Conservation (phyloP, 2,113 vertebrate genomes). For the Pteropus alecto region DNA sequence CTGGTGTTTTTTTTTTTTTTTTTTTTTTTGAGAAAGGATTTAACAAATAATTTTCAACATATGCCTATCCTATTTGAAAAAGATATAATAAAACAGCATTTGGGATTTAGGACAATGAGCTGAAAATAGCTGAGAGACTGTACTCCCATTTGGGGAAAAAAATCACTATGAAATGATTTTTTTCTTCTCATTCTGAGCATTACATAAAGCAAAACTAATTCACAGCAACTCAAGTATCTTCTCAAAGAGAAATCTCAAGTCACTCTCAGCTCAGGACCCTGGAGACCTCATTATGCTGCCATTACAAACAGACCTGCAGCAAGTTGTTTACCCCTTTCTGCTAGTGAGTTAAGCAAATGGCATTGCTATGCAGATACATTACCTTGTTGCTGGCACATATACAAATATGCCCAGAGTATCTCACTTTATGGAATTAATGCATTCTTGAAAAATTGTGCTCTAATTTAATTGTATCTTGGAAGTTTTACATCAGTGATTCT, state of each 20-base stretch:
- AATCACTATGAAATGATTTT: conserved; percentile 40
- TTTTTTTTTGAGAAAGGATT: conserved; percentile 3
- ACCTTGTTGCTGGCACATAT: background rate
- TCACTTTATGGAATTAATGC: background rate
- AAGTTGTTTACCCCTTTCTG: background rate
- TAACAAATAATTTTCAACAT: conserved; percentile 45
- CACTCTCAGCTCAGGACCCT: conserved; percentile 17
- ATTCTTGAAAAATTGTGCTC: background rate
- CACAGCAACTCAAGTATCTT: conserved; percentile 58
- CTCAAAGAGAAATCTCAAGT: conserved; percentile 46
- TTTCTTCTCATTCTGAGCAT: conserved; percentile 29
- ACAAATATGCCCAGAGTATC: background rate
- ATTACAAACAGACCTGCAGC: conserved; percentile 34
- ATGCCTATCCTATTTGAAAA: conserved; percentile 1
- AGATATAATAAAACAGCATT: conserved; percentile 48
- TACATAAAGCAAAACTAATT: conserved; percentile 57
- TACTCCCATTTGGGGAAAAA: conserved; percentile 20
- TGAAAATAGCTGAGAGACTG: conserved; percentile 61
- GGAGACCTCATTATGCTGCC: conserved; percentile 66
- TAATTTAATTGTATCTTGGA: conserved; percentile 10
- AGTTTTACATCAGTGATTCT: background rate
- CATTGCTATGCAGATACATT: conserved; percentile 38
- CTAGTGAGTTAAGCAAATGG: conserved; percentile 14
- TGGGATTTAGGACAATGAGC: conserved; percentile 55
- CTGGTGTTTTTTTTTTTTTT: background rate